Base-by-base conservation (phyloP, 1,140 invertebrate species). In the Neuroterus valhalla region DNA sequence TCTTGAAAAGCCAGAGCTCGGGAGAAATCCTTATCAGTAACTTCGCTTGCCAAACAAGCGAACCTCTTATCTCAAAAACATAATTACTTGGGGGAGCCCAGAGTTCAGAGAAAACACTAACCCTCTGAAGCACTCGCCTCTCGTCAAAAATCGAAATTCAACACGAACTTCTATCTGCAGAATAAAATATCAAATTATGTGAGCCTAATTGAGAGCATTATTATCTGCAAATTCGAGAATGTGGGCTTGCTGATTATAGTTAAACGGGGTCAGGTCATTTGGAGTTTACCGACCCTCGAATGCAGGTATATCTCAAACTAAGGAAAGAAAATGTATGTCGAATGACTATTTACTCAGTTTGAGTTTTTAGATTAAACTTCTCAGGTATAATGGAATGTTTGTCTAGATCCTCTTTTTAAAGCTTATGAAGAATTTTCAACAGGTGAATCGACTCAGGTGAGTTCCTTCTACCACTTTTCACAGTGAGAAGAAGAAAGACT, bases 1-100 rank as follows among this genome's bases (percentile, higher is more conserved):
- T 62, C 14, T 26, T 62, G 55, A 62, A 31, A 62, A 62, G 31
- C 14, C 26, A 62, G 55, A 73, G 72, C 72, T 70, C 55, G 55
- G 72, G 50, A 70, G 74, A 72, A 72, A 78, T 72, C 44, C 72
- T 78, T 75, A 78, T 78, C 76, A 62, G 55, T 62, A 31, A 38
- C 46, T 68, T 55, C 31, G 17, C 50, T 45, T 70, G 70, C 45
- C 26, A 71, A 31, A 75, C 31, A 42, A 26, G 15, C 19, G 55
- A 68, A 38, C 6, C 66, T 23, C 76, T 77, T 77, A 77, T 77
- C 76, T 42, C 62, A 62, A 76, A 72, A 72, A 66, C 70, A 69
- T 66, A 68, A 8, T 38, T 38, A 38, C 31, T 5, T 38, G 31
- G 31, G 31, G 31, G 19, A 67, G n/a, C 15, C 21, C 66, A 73